Conservation (phyloP, 2,797 vertebrate genomes). For the Characodon lateralis region DNA sequence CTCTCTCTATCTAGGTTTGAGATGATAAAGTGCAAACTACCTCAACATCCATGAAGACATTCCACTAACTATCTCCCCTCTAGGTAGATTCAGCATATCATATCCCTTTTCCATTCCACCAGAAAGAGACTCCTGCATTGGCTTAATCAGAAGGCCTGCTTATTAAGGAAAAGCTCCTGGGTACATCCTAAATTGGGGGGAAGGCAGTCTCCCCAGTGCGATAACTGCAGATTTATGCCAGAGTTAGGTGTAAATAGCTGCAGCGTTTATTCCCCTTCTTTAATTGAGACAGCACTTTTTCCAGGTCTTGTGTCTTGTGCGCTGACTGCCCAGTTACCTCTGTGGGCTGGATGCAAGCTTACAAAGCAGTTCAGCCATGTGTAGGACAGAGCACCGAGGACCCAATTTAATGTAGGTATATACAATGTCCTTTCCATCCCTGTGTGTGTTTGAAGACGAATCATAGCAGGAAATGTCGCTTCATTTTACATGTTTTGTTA, state of each 20-base stretch:
- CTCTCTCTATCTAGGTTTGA: conserved; percentile 62
- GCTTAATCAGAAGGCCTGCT: conserved; percentile 79
- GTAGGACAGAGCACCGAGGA: conserved; percentile 36
- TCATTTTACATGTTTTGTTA: conserved; percentile 6
- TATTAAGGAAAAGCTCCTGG: conserved; percentile 80
- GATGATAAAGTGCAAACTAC: conserved; percentile 81
- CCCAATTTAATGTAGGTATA: conserved; percentile 21
- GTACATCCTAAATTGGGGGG: conserved; percentile 71
- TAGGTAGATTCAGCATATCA: conserved; percentile 63
- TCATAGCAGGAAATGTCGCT: conserved; percentile 13
- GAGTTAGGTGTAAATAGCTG: conserved; percentile 76
- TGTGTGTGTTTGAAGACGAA: conserved; percentile 12
- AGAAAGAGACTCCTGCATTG: conserved; percentile 52
- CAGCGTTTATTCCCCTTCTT: conserved; percentile 67
- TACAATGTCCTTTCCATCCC: not conserved
- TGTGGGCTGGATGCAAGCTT: conserved; percentile 52
- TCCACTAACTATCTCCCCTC: conserved; percentile 73
- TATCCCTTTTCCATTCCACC: conserved; percentile 38
- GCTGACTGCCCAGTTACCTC: conserved; percentile 56
- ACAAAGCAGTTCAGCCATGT: conserved; percentile 57
- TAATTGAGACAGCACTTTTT: conserved; percentile 79
- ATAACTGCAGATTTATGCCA: conserved; percentile 82
- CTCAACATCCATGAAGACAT: conserved; percentile 72
- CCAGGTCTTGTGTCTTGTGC: conserved; percentile 38
- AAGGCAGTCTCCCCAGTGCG: conserved; percentile 72